A percentile compares a stretch with the other conserved stretches of the same genome.
phyloP scores from a whole-genome alignment of 53 echinoderm and acorn worm species.

The Holothuria scabra region DNA sequence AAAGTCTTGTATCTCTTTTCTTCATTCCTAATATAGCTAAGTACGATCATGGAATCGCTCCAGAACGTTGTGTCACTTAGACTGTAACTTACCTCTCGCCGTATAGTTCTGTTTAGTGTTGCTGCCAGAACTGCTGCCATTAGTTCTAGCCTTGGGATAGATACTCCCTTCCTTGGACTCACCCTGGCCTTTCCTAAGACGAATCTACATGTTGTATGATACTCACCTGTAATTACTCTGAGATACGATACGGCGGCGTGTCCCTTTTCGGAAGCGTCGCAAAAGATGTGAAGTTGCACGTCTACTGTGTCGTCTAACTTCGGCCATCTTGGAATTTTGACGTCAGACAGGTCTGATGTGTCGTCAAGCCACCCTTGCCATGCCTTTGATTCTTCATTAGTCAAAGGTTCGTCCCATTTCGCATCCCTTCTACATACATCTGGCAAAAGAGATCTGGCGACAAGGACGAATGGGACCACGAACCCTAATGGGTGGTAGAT shows the following conservation, averaged over 20 bases:
- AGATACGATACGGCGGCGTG: too few relatives aligned
- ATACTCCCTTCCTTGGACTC: constrained; percentile 31
- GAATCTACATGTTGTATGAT: too few relatives aligned
- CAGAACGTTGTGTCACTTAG: constrained; percentile 42
- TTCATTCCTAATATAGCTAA: constrained; percentile 59
- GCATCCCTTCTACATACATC: constrained; percentile 60
- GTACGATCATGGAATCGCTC: constrained; percentile 61
- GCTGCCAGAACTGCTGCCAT: constrained; percentile 59
- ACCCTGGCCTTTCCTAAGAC: too few relatives aligned
- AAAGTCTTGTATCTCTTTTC: constrained; percentile 55
- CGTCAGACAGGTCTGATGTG: not conserved
- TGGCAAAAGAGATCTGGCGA: constrained; percentile 52
- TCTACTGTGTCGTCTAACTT: too few relatives aligned
- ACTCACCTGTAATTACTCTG: too few relatives aligned
- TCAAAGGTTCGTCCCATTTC: too few relatives aligned
- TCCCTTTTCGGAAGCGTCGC: too few relatives aligned
- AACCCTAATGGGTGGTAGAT: constrained; percentile 63
- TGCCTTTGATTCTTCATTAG: not conserved
- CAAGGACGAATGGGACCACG: constrained; percentile 58
- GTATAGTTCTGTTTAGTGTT: constrained; percentile 36
- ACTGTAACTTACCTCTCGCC: constrained; percentile 7
- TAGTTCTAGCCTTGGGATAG: constrained; percentile 64
- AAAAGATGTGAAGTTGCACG: too few relatives aligned
- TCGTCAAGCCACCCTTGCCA: constrained; percentile 8
- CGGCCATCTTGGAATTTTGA: too few relatives aligned